phyloP scores from a whole-genome alignment of 2,113 vertebrate genomes.

The Neolamprologus devosi region DNA sequence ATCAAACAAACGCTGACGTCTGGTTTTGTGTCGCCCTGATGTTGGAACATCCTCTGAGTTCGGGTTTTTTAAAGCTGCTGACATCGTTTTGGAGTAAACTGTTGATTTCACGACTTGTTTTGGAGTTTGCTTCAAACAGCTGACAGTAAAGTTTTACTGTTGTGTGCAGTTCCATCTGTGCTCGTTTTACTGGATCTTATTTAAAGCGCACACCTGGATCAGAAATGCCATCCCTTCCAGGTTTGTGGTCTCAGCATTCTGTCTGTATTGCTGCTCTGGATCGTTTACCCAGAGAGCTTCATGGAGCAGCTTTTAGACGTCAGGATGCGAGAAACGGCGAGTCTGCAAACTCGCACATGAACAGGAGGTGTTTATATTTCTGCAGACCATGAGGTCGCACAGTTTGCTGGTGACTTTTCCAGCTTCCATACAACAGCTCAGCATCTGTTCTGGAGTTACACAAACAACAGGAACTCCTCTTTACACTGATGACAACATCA shows the following conservation, averaged over 20 bases:
- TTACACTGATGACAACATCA: neutral
- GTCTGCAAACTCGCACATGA: neutral
- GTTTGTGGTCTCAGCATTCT: neutral
- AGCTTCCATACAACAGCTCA: neutral
- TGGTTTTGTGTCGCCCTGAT: neutral
- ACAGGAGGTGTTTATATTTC: neutral
- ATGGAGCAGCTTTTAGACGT: neutral
- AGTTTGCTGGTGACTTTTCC: neutral
- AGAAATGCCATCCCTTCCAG: neutral
- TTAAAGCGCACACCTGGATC: neutral
- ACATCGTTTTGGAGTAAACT: neutral
- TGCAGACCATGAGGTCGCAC: neutral
- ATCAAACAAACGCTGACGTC: neutral
- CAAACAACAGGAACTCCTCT: neutral
- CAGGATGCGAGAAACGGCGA: neutral
- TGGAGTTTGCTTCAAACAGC: neutral
- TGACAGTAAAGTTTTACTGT: constrained; percentile 2
- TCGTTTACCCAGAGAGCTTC: neutral
- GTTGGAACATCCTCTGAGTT: neutral
- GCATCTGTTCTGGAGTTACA: neutral
- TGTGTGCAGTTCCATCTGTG: neutral
- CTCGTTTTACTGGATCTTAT: neutral
- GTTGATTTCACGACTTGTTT: neutral
- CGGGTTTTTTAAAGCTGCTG: neutral
- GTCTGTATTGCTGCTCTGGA: neutral